Base-by-base conservation (phyloP, 2,888 invertebrate species). In the Ecdyonurus torrentis region DNA sequence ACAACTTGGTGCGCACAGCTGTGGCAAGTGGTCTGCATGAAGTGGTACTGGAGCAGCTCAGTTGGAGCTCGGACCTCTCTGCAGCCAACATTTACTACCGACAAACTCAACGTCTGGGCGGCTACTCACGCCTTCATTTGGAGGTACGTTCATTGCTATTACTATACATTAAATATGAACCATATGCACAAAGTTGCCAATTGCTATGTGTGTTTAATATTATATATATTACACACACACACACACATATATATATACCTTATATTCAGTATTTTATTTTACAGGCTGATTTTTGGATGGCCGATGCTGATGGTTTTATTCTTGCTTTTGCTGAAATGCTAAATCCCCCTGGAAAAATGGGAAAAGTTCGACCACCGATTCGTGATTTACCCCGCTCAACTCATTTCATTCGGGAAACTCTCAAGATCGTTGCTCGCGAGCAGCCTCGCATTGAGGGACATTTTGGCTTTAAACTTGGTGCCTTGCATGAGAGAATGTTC, bases 381-480 rank as follows among this genome's bases (percentile, higher is more conserved):
- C 24, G 22, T 3, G 60, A 64, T 24, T 55, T 66, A 22, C 25
- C 50, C 5, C 61, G 63, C n/a, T 19, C 64, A 10, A 67, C 65
- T 3, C 37, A 52, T 25, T 60, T 60, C 61, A 59, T 67, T 15
- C 61, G 58, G 25, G 60, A 65, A 20, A 58, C 53, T 0, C 63
- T 67, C 15, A 62, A 65, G 20, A 64, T 66, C 20, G 64, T 23
- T 19, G 58, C 52, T 23, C 63, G 65, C 15, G 15, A 18, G 0
- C 19, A 64, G 60, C 65, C 66, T 10, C 24, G 59, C 19, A 1
- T 65, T 7, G 65, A 67, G 53, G 67, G 67, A 37, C 62, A 64
- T 20, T 10, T 67, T 2, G 62, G 60, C 23, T 25, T 63, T 19
- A 63, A 58, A 10, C 18, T 63, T 3, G 50, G 60, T 19, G 52